phyloP scores from a whole-genome alignment of 2,888 invertebrate species.

The Quadroppia sp. region DNA sequence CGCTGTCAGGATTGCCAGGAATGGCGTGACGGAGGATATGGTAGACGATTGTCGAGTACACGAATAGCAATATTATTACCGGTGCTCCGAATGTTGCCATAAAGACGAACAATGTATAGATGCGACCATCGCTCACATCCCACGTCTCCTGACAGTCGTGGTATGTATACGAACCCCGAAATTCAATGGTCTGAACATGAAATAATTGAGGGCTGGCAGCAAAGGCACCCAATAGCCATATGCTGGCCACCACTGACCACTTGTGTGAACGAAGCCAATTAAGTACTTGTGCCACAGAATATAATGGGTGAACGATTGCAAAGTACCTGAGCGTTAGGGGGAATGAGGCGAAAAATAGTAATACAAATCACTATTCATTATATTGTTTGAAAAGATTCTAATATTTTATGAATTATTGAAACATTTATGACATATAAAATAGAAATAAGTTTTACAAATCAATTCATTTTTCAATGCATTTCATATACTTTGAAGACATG shows the following conservation, averaged over 20 bases:
- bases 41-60: constrained; percentile 55
- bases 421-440: too few species aligned
- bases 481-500: too few species aligned
- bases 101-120: constrained; percentile 51
- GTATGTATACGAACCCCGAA: not conserved
- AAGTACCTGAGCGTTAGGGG: constrained; percentile 15
- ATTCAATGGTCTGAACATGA: not conserved
- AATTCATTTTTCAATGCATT: too few species aligned
- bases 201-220: not conserved
- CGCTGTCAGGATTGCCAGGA: constrained; percentile 55
- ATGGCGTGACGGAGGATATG: constrained; percentile 54
- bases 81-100: constrained; percentile 53
- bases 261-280: constrained; percentile 1
- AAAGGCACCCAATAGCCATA: constrained; percentile 20
- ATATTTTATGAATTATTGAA: too few species aligned
- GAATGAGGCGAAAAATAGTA: too few species aligned
- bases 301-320: constrained; percentile 37
- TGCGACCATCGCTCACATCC: constrained; percentile 30
- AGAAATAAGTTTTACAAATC: too few species aligned
- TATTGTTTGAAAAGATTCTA: too few species aligned
- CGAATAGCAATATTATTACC: constrained; percentile 53
- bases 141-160: constrained; percentile 31
- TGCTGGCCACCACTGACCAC: not conserved
- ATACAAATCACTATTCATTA: too few species aligned
- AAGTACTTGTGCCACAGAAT: not conserved